A percentile compares a stretch with the other conserved stretches of the same genome.
Conservation (phyloP, 2,113 vertebrate genomes). For the Xenus cinereus region DNA sequence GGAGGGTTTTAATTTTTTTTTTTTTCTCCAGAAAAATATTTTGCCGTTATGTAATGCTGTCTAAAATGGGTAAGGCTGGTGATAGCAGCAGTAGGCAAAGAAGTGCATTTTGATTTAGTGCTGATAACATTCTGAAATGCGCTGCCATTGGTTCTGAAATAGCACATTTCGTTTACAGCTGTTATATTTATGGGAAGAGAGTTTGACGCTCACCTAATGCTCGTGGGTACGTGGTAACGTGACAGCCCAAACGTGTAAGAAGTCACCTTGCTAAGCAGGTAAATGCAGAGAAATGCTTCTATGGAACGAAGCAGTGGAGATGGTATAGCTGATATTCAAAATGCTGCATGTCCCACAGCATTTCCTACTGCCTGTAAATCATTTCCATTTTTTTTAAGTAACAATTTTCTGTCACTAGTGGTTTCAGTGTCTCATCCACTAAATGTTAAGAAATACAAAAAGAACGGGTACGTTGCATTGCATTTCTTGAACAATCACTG, state of each 20-base stretch:
- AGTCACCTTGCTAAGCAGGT: not conserved
- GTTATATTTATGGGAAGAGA: not conserved
- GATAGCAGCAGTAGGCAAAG: not conserved
- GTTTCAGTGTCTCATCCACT: not conserved
- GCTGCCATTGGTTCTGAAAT: not conserved
- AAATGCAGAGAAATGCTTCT: not conserved
- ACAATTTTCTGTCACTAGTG: not conserved
- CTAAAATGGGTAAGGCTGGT: constrained; percentile 2
- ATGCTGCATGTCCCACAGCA: not conserved
- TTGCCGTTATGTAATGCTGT: constrained; percentile 8
- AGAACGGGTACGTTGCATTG: rapidly evolving
- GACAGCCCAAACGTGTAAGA: not conserved
- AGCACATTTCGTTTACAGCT: constrained; percentile 5
- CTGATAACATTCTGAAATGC: not conserved
- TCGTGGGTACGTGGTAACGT: not conserved
- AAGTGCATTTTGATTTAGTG: not conserved
- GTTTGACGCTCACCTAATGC: not conserved
- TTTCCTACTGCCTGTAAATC: not conserved
- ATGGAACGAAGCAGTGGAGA: not conserved
- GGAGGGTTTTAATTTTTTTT: not conserved
- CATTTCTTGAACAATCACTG: not conserved
- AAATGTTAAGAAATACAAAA: not conserved
- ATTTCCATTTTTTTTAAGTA: not conserved
- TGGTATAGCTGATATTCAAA: not conserved
- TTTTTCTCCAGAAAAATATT: constrained; percentile 13